Percentiles rank a stretch among this genome's conserved stretches.
These are phyloP conservation scores for Bradypodion pumilum DNA, from an alignment of 2,797 vertebrate species.

Conservation along the genomic window DNA sequence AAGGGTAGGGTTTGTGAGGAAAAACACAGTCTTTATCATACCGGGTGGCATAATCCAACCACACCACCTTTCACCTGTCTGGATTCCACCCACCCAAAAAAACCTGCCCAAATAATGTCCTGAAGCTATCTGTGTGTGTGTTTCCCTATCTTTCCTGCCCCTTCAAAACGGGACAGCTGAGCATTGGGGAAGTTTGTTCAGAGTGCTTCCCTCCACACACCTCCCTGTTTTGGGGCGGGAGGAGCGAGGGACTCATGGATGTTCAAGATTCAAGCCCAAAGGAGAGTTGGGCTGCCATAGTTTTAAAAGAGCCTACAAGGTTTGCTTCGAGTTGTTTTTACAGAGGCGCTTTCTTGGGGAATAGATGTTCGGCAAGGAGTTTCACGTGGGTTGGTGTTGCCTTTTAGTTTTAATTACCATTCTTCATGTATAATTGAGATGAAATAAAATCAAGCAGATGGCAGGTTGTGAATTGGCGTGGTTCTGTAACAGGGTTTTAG, in stretches of 20 bases:
- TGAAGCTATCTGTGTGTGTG: not conserved
- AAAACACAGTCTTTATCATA: slow-evolving; percentile 7
- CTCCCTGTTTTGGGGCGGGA: not conserved
- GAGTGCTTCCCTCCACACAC: slow-evolving; percentile 25
- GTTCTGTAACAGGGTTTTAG: slow-evolving; percentile 60
- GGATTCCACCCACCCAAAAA: slow-evolving; percentile 9
- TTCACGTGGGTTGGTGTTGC: slow-evolving; percentile 22
- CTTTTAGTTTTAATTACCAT: slow-evolving; percentile 50
- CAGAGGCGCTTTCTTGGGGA: slow-evolving; percentile 43
- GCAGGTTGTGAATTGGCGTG: slow-evolving; percentile 56
- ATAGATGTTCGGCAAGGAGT: slow-evolving; percentile 48
- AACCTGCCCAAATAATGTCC: slow-evolving; percentile 46
- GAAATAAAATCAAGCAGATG: slow-evolving; percentile 54
- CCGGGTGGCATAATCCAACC: slow-evolving; percentile 47
- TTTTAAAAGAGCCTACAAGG: slow-evolving; percentile 10
- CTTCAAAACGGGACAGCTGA: not conserved
- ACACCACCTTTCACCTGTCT: slow-evolving; percentile 14
- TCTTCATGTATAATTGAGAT: slow-evolving; percentile 57
- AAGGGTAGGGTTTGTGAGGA: not conserved
- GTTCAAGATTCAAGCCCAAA: not conserved
- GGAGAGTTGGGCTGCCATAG: slow-evolving; percentile 34
- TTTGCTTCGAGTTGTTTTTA: slow-evolving; percentile 33
- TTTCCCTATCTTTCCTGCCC: not conserved
- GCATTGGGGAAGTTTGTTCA: slow-evolving; percentile 28
- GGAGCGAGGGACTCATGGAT: slow-evolving; percentile 33